phyloP scores from a whole-genome alignment of 2,888 invertebrate species.

The Cephus spinipes region DNA sequence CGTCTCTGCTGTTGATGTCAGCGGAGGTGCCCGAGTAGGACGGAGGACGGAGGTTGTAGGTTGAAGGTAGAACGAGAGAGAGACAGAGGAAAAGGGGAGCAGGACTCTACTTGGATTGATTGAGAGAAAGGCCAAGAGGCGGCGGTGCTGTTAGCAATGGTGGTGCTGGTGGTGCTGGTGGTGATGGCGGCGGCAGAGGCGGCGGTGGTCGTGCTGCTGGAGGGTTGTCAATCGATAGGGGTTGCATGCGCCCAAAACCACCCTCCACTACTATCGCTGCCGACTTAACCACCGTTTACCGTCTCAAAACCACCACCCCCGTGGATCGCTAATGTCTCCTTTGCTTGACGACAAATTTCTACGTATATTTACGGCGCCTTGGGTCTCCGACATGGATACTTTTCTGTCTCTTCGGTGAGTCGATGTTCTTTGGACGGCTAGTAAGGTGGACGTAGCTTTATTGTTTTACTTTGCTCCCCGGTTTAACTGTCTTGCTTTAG shows the following conservation, averaged over 20 bases:
- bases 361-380: background rate
- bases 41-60: background rate
- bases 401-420: background rate
- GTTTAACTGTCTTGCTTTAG: background rate
- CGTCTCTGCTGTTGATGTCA: background rate
- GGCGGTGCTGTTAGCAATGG: conserved; percentile 23
- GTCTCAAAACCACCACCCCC: background rate
- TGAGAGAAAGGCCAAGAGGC: conserved; percentile 53
- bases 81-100: conserved; percentile 15
- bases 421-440: background rate
- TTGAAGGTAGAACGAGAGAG: conserved; percentile 26
- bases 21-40: background rate
- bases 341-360: background rate
- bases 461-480: background rate
- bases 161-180: conserved; percentile 23
- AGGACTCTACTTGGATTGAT: conserved; percentile 45
- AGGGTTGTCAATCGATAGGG: conserved; percentile 55
- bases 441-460: background rate
- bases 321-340: background rate
- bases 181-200: conserved; percentile 29
- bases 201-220: conserved; percentile 24
- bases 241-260: conserved; percentile 53
- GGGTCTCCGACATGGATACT: background rate
- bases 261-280: conserved; percentile 29
- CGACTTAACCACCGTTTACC: conserved; percentile 5